phyloP scores from a whole-genome alignment of 2,888 invertebrate genomes.

The Lasioglossum lativentre region DNA sequence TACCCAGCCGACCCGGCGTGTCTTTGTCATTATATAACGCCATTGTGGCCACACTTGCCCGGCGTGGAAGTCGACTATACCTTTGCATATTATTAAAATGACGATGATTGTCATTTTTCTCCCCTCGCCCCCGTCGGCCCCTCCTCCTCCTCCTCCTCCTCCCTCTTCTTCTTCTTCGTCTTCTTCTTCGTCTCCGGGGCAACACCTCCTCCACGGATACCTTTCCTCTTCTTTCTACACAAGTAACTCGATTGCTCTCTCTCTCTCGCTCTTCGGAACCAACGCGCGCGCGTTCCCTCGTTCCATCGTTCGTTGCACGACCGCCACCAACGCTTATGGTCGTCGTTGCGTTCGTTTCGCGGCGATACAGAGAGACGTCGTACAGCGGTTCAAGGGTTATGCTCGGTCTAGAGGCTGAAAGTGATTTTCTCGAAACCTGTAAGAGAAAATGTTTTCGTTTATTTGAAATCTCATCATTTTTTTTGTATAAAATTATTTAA shows the following conservation, averaged over 20 bases:
- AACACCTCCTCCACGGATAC: conserved; percentile 15
- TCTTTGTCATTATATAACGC: conserved; percentile 85
- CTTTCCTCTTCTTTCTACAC: not conserved
- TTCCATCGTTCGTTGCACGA: conserved; percentile 18
- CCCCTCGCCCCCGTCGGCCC: conserved; percentile 42
- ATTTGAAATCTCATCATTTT: not conserved
- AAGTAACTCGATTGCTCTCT: not conserved
- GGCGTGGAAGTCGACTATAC: conserved; percentile 77
- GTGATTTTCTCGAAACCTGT: not conserved
- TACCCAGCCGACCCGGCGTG: conserved; percentile 80
- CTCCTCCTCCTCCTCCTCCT: conserved; percentile 28
- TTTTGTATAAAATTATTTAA: not conserved
- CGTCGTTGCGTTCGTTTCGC: conserved; percentile 43
- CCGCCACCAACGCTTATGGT: conserved; percentile 54
- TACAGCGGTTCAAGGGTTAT: not conserved
- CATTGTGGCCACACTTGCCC: conserved; percentile 84
- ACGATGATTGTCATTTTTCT: conserved; percentile 85
- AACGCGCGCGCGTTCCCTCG: not conserved
- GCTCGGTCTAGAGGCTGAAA: not conserved
- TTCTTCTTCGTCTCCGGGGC: conserved; percentile 8
- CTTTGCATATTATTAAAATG: conserved; percentile 78
- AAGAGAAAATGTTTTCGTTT: not conserved
- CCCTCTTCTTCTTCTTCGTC: conserved; percentile 14
- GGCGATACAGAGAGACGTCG: conserved; percentile 42
- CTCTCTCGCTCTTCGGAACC: not conserved